phyloP scores from a whole-genome alignment of 1,140 invertebrate genomes.

The Lamellibrachia luymesi region DNA sequence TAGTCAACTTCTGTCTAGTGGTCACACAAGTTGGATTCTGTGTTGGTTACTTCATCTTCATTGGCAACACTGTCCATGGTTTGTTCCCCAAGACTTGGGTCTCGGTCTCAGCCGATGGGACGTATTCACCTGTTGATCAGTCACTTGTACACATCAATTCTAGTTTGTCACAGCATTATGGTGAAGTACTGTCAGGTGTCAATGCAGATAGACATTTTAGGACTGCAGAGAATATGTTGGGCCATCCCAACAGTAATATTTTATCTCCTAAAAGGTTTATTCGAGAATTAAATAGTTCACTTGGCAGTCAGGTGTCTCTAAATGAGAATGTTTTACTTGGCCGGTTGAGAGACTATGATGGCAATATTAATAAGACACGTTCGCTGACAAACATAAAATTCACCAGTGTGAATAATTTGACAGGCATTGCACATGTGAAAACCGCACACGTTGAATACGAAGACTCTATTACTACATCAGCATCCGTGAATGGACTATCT shows the following conservation, averaged over 20 bases:
- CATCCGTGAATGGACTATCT: not conserved
- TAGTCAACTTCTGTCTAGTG: constrained; percentile 46
- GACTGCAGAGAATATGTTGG: not conserved
- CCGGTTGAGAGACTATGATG: not conserved
- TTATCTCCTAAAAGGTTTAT: not conserved
- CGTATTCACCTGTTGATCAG: not conserved
- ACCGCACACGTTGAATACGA: not conserved
- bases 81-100: not conserved
- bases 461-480: not conserved
- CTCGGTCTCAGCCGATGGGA: not conserved
- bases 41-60: constrained; percentile 50
- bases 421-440: not conserved
- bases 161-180: not conserved
- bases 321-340: not conserved
- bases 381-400: not conserved
- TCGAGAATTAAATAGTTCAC: not conserved
- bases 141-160: not conserved
- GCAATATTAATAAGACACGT: not conserved
- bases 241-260: not conserved
- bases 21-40: constrained; percentile 55
- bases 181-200: not conserved
- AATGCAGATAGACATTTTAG: not conserved
- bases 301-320: not conserved
- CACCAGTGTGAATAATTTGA: not conserved
- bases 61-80: constrained; percentile 46